Conservation (phyloP, 2,888 invertebrate genomes). For the Sphaerophoria taeniata region DNA sequence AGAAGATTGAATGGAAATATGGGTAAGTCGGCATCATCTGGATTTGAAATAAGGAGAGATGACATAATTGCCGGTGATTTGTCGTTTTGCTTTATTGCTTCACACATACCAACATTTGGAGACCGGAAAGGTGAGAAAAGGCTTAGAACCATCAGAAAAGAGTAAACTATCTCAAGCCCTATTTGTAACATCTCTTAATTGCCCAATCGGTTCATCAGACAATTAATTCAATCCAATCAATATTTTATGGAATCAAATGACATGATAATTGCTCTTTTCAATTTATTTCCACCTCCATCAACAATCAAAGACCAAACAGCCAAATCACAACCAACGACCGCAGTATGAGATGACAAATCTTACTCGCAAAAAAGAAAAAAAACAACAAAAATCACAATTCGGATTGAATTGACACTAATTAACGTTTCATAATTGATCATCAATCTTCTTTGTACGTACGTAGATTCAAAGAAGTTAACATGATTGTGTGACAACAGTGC, state of each 20-base stretch:
- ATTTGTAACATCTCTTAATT: too few species aligned
- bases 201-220: slow-evolving; percentile 9
- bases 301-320: background rate
- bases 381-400: slow-evolving; percentile 38
- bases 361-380: slow-evolving; percentile 13
- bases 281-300: slow-evolving; percentile 29
- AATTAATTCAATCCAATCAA: slow-evolving; percentile 11
- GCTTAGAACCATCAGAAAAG: background rate
- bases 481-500: slow-evolving; percentile 71
- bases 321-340: slow-evolving; percentile 9
- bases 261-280: slow-evolving; percentile 15
- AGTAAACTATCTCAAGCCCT: too few species aligned
- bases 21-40: too few species aligned
- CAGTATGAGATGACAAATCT: slow-evolving; percentile 56
- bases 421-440: slow-evolving; percentile 71
- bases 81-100: too few species aligned
- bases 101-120: background rate
- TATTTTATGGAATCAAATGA: slow-evolving; percentile 1
- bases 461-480: slow-evolving; percentile 63
- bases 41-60: slow-evolving; percentile 21
- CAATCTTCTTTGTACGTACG: too few species aligned
- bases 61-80: slow-evolving; percentile 30
- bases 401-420: slow-evolving; percentile 72
- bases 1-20: too few species aligned
- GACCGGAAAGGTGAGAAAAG: background rate